These are phyloP conservation scores for Belonocnema kinseyi DNA, from an alignment of 1,140 invertebrate species.

Conservation along the genomic window DNA sequence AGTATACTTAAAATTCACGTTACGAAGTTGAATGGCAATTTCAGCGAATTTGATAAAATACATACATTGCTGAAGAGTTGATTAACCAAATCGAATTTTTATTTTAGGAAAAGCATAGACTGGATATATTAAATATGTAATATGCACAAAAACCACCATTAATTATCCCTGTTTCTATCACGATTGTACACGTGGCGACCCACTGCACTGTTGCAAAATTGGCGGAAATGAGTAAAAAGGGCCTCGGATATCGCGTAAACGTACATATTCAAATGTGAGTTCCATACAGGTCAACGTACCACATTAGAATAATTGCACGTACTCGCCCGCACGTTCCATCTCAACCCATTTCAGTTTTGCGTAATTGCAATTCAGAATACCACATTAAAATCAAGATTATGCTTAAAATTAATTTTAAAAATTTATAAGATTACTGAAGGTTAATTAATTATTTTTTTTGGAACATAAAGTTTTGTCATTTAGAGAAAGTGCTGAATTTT, in stretches of 20 bases:
- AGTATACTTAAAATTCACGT: no score
- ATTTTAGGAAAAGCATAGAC: conserved; percentile 30
- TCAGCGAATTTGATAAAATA: no score
- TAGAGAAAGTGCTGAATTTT: no score
- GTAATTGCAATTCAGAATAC: conserved; percentile 2
- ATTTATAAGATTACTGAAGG: no score
- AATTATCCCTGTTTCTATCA: conserved; percentile 42
- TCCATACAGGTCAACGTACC: conserved; percentile 46
- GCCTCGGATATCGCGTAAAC: conserved; percentile 53
- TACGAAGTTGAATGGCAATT: no score
- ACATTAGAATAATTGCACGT: conserved; percentile 68
- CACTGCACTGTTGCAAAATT: conserved; percentile 45
- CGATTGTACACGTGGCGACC: conserved; percentile 45
- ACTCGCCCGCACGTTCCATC: conserved; percentile 52
- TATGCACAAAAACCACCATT: conserved; percentile 48
- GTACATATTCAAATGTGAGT: conserved; percentile 57
- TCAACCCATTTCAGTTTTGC: conserved; percentile 8
- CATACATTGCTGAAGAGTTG: no score
- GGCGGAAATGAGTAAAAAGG: conserved; percentile 51
- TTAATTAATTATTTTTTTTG: no score
- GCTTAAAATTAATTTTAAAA: background rate
- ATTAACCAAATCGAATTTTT: background rate
- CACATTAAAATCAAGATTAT: conserved; percentile 5
- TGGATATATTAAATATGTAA: conserved; percentile 41
- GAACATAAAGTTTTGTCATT: no score